Percentiles rank a stretch among this genome's conserved stretches.
phyloP scores from a whole-genome alignment of 2,888 invertebrate species.

The Pseudococcus jackbeardsleyi region DNA sequence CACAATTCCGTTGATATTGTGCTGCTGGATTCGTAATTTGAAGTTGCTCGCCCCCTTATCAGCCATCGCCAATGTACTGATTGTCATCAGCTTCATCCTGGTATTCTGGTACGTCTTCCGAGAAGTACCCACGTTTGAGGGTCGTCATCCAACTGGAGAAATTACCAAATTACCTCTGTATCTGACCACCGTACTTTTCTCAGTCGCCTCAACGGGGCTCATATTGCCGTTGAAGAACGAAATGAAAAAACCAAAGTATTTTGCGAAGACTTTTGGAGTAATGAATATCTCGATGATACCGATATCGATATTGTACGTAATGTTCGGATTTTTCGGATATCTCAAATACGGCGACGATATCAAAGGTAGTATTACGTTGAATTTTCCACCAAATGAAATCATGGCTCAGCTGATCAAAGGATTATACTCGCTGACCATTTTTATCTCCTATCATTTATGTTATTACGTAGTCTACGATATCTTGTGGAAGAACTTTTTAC shows the following conservation, averaged over 20 bases:
- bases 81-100: slow-evolving; percentile 85
- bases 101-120: slow-evolving; percentile 88
- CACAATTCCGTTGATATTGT: slow-evolving; percentile 75
- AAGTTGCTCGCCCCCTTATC: slow-evolving; percentile 92
- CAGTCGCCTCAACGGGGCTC: slow-evolving; percentile 95
- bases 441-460: slow-evolving; percentile 91
- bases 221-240: slow-evolving; percentile 93
- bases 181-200: slow-evolving; percentile 95
- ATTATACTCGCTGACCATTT: slow-evolving; percentile 84
- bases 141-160: slow-evolving; percentile 76
- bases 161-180: slow-evolving; percentile 85
- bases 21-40: slow-evolving; percentile 86
- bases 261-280: slow-evolving; percentile 85
- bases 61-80: slow-evolving; percentile 87
- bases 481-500: slow-evolving; percentile 85
- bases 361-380: slow-evolving; percentile 87
- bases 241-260: slow-evolving; percentile 88
- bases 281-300: slow-evolving; percentile 85
- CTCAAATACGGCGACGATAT: slow-evolving; percentile 82
- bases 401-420: slow-evolving; percentile 81
- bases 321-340: slow-evolving; percentile 93
- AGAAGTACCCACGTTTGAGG: slow-evolving; percentile 77
- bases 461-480: slow-evolving; percentile 97
- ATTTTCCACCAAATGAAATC: slow-evolving; percentile 78
- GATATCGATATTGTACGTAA: slow-evolving; percentile 86